Evolutionary conservation across 2,797 vertebrate genomes (phyloP).

Genomic region (Brachyalestes nurse): DNA sequence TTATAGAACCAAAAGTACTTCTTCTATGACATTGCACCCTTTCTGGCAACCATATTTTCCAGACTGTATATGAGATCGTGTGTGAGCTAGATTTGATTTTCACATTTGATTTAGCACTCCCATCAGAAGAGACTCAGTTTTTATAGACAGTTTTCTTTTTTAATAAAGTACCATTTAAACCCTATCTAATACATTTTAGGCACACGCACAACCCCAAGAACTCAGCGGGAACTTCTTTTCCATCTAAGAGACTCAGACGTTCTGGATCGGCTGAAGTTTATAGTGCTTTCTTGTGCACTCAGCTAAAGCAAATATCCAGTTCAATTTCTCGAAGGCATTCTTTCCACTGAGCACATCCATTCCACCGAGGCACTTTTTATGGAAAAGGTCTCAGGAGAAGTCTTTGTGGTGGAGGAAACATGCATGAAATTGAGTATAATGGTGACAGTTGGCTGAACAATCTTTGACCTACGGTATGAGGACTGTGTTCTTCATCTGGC

Average conservation of each 20-base stretch:
- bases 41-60: background rate
- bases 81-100: constrained; percentile 7
- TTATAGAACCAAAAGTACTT: background rate
- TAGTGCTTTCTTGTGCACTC: constrained; percentile 1
- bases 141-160: too few species aligned
- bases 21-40: too few species aligned
- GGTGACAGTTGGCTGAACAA: constrained; percentile 29
- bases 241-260: background rate
- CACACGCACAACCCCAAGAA: background rate
- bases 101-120: background rate
- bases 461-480: constrained; percentile 6
- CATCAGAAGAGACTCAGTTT: background rate
- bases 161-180: background rate
- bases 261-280: background rate
- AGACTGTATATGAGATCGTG: background rate
- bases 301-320: constrained; percentile 17
- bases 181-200: background rate
- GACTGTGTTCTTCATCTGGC: constrained; percentile 11
- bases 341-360: constrained; percentile 1
- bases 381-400: background rate
- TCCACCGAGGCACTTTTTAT: constrained; percentile 1
- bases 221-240: too few species aligned
- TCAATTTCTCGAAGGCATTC: constrained; percentile 28
- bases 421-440: constrained; percentile 32
- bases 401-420: constrained; percentile 29